Conservation (phyloP, 2,888 invertebrate species). For the Escarpia spicata region DNA sequence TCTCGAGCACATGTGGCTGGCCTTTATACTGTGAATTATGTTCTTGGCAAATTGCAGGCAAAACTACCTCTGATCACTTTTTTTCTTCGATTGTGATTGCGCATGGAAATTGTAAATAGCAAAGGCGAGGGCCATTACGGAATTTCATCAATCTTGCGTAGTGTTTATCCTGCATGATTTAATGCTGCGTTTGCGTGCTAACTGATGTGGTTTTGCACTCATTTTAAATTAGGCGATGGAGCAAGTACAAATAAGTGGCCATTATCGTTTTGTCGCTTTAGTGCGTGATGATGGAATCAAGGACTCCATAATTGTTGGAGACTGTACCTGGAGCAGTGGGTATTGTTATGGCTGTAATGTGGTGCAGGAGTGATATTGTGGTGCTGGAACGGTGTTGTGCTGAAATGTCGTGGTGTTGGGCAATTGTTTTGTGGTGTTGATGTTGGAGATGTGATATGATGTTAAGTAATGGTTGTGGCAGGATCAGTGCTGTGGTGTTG, state of each 20-base stretch:
- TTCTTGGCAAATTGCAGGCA: not conserved
- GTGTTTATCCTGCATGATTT: not conserved
- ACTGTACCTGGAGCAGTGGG: not conserved
- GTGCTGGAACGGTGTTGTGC: too few species aligned
- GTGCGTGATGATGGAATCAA: not conserved
- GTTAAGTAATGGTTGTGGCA: too few species aligned
- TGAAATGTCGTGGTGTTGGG: too few species aligned
- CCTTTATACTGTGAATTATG: not conserved
- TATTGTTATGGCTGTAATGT: not conserved
- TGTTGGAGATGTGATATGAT: too few species aligned
- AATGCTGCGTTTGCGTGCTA: not conserved
- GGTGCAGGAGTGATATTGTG: too few species aligned
- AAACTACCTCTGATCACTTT: constrained; percentile 10
- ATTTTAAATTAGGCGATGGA: not conserved
- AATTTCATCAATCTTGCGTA: not conserved
- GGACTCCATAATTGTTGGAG: not conserved
- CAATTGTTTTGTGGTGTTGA: too few species aligned
- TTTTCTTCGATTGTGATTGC: not conserved
- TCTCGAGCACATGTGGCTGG: not conserved
- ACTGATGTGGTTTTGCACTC: not conserved
- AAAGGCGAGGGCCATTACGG: not conserved
- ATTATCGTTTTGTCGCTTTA: not conserved
- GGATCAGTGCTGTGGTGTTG: too few species aligned
- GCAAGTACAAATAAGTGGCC: not conserved
- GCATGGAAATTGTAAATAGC: not conserved